Conservation (phyloP, 2,797 vertebrate species). For the Spinus olivaceus region DNA sequence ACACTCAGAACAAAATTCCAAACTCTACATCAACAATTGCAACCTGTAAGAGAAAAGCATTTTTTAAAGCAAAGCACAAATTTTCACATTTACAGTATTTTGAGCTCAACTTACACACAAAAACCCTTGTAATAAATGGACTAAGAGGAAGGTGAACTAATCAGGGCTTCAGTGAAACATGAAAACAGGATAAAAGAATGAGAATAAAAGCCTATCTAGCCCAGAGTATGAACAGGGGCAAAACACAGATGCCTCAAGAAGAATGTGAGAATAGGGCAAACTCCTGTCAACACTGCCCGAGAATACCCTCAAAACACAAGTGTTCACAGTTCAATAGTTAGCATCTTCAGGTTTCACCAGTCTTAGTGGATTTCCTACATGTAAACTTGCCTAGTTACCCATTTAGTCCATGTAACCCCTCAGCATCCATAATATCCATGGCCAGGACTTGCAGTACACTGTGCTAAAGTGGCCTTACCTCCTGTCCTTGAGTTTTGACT, state of each 20-base stretch:
- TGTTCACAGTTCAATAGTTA: not conserved
- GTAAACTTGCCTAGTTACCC: not conserved
- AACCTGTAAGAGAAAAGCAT: not conserved
- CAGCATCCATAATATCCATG: fast-evolving
- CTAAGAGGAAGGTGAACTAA: not conserved
- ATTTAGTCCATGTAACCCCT: not conserved
- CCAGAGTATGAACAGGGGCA: not conserved
- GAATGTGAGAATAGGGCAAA: not conserved
- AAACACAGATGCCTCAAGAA: not conserved
- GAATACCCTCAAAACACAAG: not conserved
- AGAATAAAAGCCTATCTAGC: not conserved
- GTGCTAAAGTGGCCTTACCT: not conserved
- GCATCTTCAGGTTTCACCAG: not conserved
- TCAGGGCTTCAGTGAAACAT: not conserved
- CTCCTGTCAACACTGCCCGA: not conserved
- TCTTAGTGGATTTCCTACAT: not conserved
- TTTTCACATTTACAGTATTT: not conserved
- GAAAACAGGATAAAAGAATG: not conserved
- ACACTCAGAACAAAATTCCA: not conserved
- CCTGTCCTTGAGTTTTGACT: not conserved
- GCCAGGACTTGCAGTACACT: not conserved
- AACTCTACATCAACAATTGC: not conserved
- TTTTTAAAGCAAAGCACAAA: not conserved
- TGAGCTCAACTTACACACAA: not conserved
- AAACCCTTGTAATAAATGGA: not conserved